phyloP scores from a whole-genome alignment of 2,797 vertebrate genomes.

The Enteromius viviparus region DNA sequence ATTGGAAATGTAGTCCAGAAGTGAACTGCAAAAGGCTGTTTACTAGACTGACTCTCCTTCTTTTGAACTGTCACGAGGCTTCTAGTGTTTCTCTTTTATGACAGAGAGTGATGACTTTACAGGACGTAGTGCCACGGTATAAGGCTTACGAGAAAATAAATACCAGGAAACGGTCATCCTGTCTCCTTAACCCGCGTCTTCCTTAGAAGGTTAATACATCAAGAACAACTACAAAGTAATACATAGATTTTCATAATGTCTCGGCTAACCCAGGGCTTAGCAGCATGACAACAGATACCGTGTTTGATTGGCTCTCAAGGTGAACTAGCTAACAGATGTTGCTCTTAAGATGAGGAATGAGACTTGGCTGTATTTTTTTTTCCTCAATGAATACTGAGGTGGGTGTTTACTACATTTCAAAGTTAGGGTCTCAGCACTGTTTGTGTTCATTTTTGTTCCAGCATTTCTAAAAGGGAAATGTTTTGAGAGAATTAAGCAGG shows the following conservation, averaged over 20 bases:
- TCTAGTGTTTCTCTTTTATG: constrained; percentile 47
- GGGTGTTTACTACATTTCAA: constrained; percentile 38
- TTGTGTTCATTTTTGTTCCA: constrained; percentile 51
- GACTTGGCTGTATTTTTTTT: constrained; percentile 30
- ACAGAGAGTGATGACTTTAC: constrained; percentile 43
- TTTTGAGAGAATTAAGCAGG: constrained; percentile 54
- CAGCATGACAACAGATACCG: constrained; percentile 4
- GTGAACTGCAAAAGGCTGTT: constrained; percentile 1
- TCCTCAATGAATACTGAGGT: constrained; percentile 33
- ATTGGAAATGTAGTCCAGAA: background rate
- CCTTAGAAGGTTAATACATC: constrained; percentile 45
- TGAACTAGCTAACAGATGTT: constrained; percentile 60
- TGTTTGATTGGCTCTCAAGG: constrained; percentile 39
- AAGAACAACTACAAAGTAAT: constrained; percentile 44
- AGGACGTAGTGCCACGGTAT: constrained; percentile 40
- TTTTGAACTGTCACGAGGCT: constrained; percentile 40
- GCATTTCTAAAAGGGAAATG: constrained; percentile 45
- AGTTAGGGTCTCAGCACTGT: constrained; percentile 28
- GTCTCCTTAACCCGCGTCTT: constrained; percentile 13
- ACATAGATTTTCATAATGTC: constrained; percentile 41
- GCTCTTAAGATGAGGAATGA: constrained; percentile 56
- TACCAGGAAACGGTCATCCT: constrained; percentile 43
- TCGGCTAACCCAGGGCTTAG: constrained; percentile 30
- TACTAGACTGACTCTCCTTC: background rate
- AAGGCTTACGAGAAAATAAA: constrained; percentile 41